Percentiles rank a stretch among this genome's conserved stretches.
Evolutionary conservation across 2,888 invertebrate species (phyloP).

Genomic region (Linyphia triangularis): DNA sequence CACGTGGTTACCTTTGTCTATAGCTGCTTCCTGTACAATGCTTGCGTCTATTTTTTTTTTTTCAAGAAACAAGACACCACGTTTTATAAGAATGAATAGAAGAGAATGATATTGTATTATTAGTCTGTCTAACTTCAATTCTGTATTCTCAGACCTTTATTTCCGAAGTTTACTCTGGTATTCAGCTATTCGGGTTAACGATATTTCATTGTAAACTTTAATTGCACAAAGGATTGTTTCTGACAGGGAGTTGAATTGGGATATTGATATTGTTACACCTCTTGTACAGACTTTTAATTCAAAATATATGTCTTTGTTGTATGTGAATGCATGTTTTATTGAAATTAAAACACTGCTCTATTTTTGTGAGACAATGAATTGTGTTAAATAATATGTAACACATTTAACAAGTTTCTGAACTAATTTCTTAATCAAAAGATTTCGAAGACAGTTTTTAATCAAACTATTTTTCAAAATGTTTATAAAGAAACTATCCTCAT

Average conservation of each 20-base stretch:
- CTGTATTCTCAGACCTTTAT: not conserved
- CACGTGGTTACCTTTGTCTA: constrained; percentile 62
- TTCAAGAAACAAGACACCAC: not conserved
- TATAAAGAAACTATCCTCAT: too few relatives aligned
- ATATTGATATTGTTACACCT: not conserved
- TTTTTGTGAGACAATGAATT: too few relatives aligned
- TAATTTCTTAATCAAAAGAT: too few relatives aligned
- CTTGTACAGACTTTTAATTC: not conserved
- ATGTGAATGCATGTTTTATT: too few relatives aligned
- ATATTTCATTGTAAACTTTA: constrained; percentile 42
- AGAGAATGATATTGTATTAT: constrained; percentile 33
- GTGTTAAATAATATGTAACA: too few relatives aligned
- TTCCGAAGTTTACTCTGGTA: constrained; percentile 30
- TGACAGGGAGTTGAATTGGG: not conserved
- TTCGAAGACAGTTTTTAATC: too few relatives aligned
- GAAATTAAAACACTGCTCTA: too few relatives aligned
- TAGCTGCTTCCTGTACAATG: constrained; percentile 45
- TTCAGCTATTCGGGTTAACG: constrained; percentile 41
- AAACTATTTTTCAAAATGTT: too few relatives aligned
- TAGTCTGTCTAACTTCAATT: constrained; percentile 29
- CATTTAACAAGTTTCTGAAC: too few relatives aligned
- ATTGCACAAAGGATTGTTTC: constrained; percentile 14
- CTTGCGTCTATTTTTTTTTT: not conserved
- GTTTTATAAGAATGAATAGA: constrained; percentile 32
- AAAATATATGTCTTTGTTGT: not conserved